Evolutionary conservation across 37 sponge, comb jelly and placozoan genomes (phyloP), one percentile per base, ranked within the genome.

Genomic region (Ianthella basta): DNA sequence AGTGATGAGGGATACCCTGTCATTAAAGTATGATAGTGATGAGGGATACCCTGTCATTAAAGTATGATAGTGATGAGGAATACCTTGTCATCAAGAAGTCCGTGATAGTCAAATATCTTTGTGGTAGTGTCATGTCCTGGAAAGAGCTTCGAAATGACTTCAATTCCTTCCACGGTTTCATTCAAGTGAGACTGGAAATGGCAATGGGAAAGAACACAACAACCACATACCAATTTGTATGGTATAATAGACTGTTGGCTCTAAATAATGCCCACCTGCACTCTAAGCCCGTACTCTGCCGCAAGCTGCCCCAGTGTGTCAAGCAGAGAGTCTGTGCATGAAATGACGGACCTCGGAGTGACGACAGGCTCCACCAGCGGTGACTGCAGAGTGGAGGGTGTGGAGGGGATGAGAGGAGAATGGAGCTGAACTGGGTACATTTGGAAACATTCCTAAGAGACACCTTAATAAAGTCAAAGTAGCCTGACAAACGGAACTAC

Each of bases 311-410:
- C 90, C 37, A 93, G 83, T 0, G 16, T 74, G 5, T 64, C 35
- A 55, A 89, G 56, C 24, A 89, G 79, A 23, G 53, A 29, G 19
- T 57, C 55, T 15, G 88, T 80, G 60, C 90, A 93, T 19, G 83
- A 84, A 23, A 80, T 87, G n/a, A 84, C 79, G 59, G 87, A 93
- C 60, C 94, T 66, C 0, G 90, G 94, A 4, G 90, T 89, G 2
- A 93, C 72, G 18, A 90, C 67, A 19, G 94, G 86, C 37, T 85
- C 33, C 1, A 93, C 40, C 21, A 93, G 90, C 0, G 83, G 86
- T 57, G 73, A 87, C 91, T 91, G 59, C n/a, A 39, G 20, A 60
- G 56, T 15, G 39, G 53, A 27, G 27, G 18, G 32, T 8, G 50
- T 10, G 50, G 50, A 44, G 50, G 50, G 29, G 15, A 29, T 79